These are phyloP conservation scores for Dermatemys mawii DNA, from an alignment of 2,113 vertebrate species.

Conservation along the genomic window DNA sequence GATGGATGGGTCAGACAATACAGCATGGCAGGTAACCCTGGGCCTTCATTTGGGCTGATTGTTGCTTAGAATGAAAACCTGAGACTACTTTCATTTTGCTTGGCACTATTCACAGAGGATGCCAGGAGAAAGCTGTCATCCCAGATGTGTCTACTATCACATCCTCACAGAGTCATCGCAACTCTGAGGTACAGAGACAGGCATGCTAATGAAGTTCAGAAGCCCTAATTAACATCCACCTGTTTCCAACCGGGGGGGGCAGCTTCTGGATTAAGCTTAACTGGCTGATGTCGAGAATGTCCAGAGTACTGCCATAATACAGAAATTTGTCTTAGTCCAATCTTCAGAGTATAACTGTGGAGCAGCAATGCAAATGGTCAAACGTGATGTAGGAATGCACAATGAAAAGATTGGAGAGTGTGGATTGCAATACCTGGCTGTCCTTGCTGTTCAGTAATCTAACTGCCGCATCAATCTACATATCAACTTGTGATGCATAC, in stretches of 20 bases:
- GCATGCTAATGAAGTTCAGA: not conserved
- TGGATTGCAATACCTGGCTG: no score
- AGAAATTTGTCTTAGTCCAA: no score
- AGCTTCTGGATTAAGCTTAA: not conserved
- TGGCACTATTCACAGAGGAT: not conserved
- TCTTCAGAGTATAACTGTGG: no score
- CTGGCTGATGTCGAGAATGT: not conserved
- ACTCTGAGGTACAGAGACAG: not conserved
- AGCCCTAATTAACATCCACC: not conserved
- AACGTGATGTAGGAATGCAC: no score
- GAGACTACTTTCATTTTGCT: no score
- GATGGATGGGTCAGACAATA: not conserved
- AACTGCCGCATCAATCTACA: not conserved
- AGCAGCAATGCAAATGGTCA: no score
- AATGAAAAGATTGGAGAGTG: no score
- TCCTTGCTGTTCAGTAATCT: not conserved
- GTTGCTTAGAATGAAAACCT: no score
- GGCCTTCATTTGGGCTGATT: not conserved
- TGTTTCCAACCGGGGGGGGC: not conserved
- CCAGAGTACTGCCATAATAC: not conserved
- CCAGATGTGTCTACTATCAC: no score
- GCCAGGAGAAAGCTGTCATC: not conserved
- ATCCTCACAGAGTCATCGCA: not conserved
- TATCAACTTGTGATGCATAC: not conserved
- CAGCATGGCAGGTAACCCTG: accelerated